Evolutionary conservation across 2,888 invertebrate species (phyloP), one percentile per base, ranked within the genome.

Genomic region (Brachypterus glaber): DNA sequence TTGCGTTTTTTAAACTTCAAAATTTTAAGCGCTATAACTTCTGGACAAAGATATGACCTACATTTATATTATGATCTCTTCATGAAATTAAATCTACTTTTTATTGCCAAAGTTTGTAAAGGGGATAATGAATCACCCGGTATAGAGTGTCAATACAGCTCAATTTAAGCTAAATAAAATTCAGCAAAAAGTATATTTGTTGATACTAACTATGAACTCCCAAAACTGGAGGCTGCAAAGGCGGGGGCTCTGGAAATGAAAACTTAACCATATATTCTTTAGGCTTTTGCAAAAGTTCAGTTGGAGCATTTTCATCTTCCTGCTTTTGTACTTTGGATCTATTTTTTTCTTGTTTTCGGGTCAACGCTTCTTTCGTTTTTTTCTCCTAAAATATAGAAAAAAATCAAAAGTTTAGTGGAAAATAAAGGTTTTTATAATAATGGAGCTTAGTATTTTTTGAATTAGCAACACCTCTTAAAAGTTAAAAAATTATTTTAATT

Each of bases 191-290:
- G n/a, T n/a, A n/a, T n/a, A n/a, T n/a, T 33, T 25, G 9, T 17
- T 17, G 38, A 50, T 43, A 70, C 75, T 59, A 67, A 86, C 89
- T 82, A 63, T 92, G 89, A 35, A 96, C 67, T 18, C 98, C 98
- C 29, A 99, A 76, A 59, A 99, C 90, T 8, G 98, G 98, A 21
- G 98, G 97, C 63, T 91, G 93, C 33, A 99, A 69, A 30, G 92
- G 91, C 30, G 96, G 84, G 16, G 98, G 96, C 64, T 93, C 91
- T 1, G 97, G 98, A 69, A 98, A 98, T 44, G 80, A 79, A 70
- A 99, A 99, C 70, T 97, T 98, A 47, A 98, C 98, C 50, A 90
- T 73, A 64, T 98, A 98, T 50, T 98, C 98, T 63, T 84, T 87
- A 9, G 96, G 97, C 51, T 79, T 81, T 55, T 86, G 82, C 45